Conservation (phyloP, 2,797 vertebrate species). For the Ambastaia sidthimunki region DNA sequence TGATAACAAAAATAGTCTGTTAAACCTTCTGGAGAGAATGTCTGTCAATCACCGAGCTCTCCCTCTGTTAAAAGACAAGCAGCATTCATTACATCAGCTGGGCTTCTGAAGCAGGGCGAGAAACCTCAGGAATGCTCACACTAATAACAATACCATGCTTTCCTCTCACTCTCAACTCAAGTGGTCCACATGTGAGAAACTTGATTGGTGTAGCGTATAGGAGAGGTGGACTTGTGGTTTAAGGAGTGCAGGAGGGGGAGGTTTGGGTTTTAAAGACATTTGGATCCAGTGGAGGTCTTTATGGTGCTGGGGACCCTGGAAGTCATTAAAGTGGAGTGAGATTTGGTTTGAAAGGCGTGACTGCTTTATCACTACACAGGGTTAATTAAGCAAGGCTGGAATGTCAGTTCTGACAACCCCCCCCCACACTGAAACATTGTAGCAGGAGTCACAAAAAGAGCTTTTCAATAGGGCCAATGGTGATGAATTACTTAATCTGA, state of each 20-base stretch:
- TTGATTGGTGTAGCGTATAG: neutral
- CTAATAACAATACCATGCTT: constrained; percentile 29
- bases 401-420: constrained; percentile 37
- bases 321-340: constrained; percentile 56
- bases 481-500: neutral
- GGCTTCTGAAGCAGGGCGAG: constrained; percentile 44
- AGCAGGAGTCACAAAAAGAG: constrained; percentile 17
- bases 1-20: neutral
- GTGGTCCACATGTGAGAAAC: constrained; percentile 36
- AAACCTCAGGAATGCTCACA: constrained; percentile 66
- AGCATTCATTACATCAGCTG: constrained; percentile 43
- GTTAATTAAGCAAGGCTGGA: constrained; percentile 55
- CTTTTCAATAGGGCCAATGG: constrained; percentile 5
- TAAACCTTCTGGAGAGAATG: neutral
- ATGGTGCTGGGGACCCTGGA: constrained; percentile 48
- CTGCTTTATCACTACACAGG: constrained; percentile 49
- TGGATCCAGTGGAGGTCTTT: constrained; percentile 17
- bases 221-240: neutral
- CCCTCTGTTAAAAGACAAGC: constrained; percentile 6
- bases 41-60: neutral
- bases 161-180: neutral
- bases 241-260: too few relatives aligned
- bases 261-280: neutral
- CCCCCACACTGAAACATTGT: neutral
- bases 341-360: constrained; percentile 54